These are phyloP conservation scores for Rhopilema esculentum DNA, from an alignment of 30 jellyfish, hydroid and myxozoan genomes.

Conservation along the genomic window DNA sequence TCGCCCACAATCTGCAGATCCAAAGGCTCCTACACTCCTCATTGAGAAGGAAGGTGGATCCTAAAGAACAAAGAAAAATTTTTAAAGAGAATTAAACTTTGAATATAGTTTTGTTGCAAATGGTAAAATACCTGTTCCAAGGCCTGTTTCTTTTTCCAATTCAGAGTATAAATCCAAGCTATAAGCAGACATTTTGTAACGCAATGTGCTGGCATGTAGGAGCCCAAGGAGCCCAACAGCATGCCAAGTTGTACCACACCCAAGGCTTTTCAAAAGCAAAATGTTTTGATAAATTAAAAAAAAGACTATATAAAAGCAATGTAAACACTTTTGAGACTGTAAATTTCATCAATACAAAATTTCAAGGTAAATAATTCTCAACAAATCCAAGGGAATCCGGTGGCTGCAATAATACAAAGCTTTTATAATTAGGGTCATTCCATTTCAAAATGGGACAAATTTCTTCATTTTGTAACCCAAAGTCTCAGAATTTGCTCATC, in stretches of 20 bases:
- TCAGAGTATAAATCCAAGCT: conserved; percentile 66
- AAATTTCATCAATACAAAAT: not conserved
- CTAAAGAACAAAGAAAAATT: not conserved
- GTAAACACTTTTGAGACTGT: not conserved
- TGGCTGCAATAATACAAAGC: too few species aligned
- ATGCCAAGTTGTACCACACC: conserved; percentile 98
- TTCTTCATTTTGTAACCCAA: too few species aligned
- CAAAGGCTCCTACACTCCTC: too few species aligned
- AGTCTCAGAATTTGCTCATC: too few species aligned
- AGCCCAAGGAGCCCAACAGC: conserved; percentile 90
- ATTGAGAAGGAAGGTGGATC: too few species aligned
- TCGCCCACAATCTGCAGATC: too few species aligned
- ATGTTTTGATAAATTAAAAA: not conserved
- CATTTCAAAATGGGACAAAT: too few species aligned
- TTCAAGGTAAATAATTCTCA: not conserved
- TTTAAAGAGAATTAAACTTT: not conserved
- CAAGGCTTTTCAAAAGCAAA: conserved; percentile 61
- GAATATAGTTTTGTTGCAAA: not conserved
- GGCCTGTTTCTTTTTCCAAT: conserved; percentile 80
- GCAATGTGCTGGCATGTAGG: conserved; percentile 8
- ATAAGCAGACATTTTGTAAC: conserved; percentile 36
- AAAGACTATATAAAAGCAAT: not conserved
- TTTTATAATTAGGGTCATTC: too few species aligned
- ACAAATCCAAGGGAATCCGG: too few species aligned
- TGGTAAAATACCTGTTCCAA: conserved; percentile 51